Evolutionary conservation across 2,888 invertebrate genomes (phyloP).

Genomic region (Choristoneura rosaceana): DNA sequence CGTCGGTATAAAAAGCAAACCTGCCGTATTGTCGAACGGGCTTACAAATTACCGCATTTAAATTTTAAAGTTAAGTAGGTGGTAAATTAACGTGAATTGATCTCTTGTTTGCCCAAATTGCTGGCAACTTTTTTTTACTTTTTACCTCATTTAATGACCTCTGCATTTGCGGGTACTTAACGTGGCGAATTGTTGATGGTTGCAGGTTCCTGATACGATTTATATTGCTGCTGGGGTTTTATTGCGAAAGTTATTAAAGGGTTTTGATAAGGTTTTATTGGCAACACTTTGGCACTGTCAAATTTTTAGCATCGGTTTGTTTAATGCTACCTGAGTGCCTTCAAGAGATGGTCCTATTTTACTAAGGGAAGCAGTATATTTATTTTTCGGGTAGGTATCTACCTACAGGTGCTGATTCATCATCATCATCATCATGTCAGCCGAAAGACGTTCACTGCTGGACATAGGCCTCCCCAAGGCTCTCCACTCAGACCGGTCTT

Average conservation of each 20-base stretch:
- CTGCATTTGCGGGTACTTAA: slow-evolving; percentile 53
- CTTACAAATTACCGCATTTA: slow-evolving; percentile 65
- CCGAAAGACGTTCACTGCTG: no score
- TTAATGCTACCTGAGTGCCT: background rate
- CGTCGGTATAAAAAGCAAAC: slow-evolving; percentile 30
- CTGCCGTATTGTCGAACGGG: slow-evolving; percentile 57
- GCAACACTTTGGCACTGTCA: background rate
- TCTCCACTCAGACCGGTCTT: no score
- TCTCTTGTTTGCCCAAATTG: slow-evolving; percentile 62
- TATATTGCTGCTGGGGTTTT: slow-evolving; percentile 17
- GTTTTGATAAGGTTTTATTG: slow-evolving; percentile 5
- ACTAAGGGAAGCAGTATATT: no score
- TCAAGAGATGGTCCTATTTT: background rate
- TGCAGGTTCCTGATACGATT: slow-evolving; percentile 39
- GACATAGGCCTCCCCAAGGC: no score
- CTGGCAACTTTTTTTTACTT: slow-evolving; percentile 32
- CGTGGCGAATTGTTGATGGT: slow-evolving; percentile 70
- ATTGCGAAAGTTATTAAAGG: slow-evolving; percentile 23
- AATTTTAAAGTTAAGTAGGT: slow-evolving; percentile 68
- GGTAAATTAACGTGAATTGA: slow-evolving; percentile 68
- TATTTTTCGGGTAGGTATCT: no score
- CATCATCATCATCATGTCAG: no score
- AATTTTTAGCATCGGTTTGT: background rate
- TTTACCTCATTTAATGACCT: slow-evolving; percentile 58
- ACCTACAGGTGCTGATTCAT: no score